Evolutionary conservation across 2,888 invertebrate species (phyloP), one percentile per base, ranked within the genome.

Genomic region (Zaprionus obscuricornis): DNA sequence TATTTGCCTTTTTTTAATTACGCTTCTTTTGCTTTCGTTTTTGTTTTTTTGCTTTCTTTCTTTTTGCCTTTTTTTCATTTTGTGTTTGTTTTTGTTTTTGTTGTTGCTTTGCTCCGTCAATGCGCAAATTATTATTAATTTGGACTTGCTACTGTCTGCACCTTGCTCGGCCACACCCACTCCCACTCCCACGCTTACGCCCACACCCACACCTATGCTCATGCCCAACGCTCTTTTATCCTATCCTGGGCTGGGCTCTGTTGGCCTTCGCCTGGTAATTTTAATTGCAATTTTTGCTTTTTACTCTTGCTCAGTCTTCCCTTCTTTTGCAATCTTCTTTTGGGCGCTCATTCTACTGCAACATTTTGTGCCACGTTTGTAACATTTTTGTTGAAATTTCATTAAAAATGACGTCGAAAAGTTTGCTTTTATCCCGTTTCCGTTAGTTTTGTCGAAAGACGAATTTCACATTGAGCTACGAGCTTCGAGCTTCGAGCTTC

Each of bases 361-460:
- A n/a, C n/a, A n/a, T 55, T 36, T 56, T 46, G 31, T n/a, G 55
- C 56, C 66, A 64, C 73, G 81, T 64, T 74, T 74, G 65, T 74
- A 65, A 64, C 75, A 77, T 77, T 81, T n/a, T 84, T 82, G 85
- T 82, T 85, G 68, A 73, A 82, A 85, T 78, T 81, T 81, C 81
- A 85, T 81, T 81, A 82, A 81, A 81, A 85, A 54, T 73, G 63
- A 82, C 79, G 65, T 67, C 45, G 63, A 67, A 77, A 81, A 81
- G 83, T 81, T 85, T 76, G 66, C 75, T 59, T 69, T 73, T 45
- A 59, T 26, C 45, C 57, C 36, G 33, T 46, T 62, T 58, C 40
- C 63, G 36, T 67, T 37, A 16, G 29, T 52, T 59, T 51, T 50
- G 27, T 11, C 16, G 52, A 52, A 4, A 22, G 49, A 45, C 51